Percentiles rank a stretch among this genome's conserved stretches.
Evolutionary conservation across 2,888 invertebrate genomes (phyloP).

Genomic region (Tubulanus polymorphus): DNA sequence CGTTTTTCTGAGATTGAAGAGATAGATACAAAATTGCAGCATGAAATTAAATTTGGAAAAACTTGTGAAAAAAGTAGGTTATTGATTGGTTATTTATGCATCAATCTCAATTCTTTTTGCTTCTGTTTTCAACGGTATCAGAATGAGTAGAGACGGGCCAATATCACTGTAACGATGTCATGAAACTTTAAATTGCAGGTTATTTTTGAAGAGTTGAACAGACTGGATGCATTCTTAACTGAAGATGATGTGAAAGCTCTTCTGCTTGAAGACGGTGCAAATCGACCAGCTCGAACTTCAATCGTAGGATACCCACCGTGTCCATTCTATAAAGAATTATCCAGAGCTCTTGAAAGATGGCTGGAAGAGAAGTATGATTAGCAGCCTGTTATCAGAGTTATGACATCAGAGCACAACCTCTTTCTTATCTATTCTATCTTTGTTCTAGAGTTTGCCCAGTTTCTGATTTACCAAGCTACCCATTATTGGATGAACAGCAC

Average conservation of each 20-base stretch:
- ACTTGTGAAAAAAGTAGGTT: too few species aligned
- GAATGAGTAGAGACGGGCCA: too few species aligned
- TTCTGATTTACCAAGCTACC: conserved; percentile 41
- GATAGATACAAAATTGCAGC: too few species aligned
- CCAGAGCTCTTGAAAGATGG: conserved; percentile 15
- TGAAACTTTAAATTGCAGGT: background rate
- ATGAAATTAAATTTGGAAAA: too few species aligned
- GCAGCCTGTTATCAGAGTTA: background rate
- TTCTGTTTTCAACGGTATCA: too few species aligned
- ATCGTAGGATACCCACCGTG: conserved; percentile 20
- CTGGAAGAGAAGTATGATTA: conserved; percentile 10
- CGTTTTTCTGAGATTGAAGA: too few species aligned
- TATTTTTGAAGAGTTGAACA: background rate
- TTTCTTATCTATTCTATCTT: background rate
- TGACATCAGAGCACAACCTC: background rate
- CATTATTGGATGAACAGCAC: conserved; percentile 43
- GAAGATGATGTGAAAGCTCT: conserved; percentile 12
- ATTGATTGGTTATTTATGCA: too few species aligned
- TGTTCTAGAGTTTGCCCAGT: conserved; percentile 37
- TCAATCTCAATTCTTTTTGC: too few species aligned
- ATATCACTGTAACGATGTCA: too few species aligned
- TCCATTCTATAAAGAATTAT: conserved; percentile 22
- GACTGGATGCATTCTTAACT: conserved; percentile 1
- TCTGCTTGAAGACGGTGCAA: conserved; percentile 1
- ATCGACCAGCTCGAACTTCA: conserved; percentile 5